Base-by-base conservation (phyloP, 2,113 vertebrate species). In the Lucifuga dentata region DNA sequence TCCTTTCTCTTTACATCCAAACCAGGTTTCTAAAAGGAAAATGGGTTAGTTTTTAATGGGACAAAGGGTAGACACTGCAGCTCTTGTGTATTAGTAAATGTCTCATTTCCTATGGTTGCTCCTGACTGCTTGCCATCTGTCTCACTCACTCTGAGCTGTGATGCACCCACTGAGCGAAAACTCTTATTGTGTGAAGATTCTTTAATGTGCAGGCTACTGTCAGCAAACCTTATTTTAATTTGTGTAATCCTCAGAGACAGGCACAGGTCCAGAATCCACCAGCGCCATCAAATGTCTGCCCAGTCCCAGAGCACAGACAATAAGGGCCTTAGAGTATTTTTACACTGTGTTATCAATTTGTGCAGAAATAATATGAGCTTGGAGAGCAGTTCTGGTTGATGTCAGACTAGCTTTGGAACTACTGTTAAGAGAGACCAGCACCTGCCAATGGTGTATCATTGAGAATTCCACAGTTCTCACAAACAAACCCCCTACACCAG, bases 291-390 rank as follows among this genome's bases (percentile, higher is more conserved):
- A 76, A 83, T 62, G 73, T 68, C 81, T 83, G 76, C 78, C 80
- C 59, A 78, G 73, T 73, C 72, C 71, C 84, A 74, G 69, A 85
- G 78, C 67, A 83, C 75, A 86, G 83, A 84, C 78, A 88, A 66
- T 59, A 65, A 71, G 66, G 75, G 77, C 78, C 84, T 81, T 39
- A 4, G 81, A 83, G 78, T 86, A 84, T 87, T 92, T 90, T 90
- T 81, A 89, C 86, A 90, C 84, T 80, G 78, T 65, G 76, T 90
- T 90, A 88, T 81, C 69, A 85, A 84, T 89, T 82, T 80, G 76
- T 69, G 72, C 68, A 67, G 78, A 81, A 87, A 78, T 80, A 81
- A 73, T 64, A 74, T 65, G 56, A 39, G 52, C 70, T 81, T 67
- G 29, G 60, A 77, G 40, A 60, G 41, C 77, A 75, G 79, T 85